phyloP scores from a whole-genome alignment of 2,797 vertebrate species.

The Oreonectes daqikongensis region DNA sequence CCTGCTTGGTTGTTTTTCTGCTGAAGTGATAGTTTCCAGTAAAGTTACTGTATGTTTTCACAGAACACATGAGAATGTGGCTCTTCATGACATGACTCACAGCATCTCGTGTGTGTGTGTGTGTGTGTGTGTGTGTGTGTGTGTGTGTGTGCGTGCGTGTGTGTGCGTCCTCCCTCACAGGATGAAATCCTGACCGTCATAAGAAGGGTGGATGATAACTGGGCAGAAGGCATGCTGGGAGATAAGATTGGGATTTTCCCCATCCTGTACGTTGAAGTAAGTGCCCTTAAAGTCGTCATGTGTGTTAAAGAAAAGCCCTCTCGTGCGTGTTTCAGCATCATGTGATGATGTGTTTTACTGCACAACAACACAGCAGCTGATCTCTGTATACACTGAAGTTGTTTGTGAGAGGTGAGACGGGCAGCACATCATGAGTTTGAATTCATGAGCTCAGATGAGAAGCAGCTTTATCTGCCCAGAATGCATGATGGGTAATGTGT shows the following conservation, averaged over 20 bases:
- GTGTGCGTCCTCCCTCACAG: constrained; percentile 66
- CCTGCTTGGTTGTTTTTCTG: too few species aligned
- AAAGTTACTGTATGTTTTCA: too few species aligned
- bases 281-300: constrained; percentile 36
- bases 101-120: too few species aligned
- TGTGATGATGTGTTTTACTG: background rate
- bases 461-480: background rate
- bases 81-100: too few species aligned
- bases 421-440: too few species aligned
- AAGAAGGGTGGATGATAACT: constrained; percentile 97
- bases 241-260: constrained; percentile 99
- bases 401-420: background rate
- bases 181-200: constrained; percentile 98
- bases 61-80: too few species aligned
- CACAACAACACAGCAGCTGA: constrained; percentile 18
- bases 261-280: constrained; percentile 97
- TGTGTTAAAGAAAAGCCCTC: background rate
- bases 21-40: too few species aligned
- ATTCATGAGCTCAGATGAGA: background rate
- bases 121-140: background rate
- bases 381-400: background rate
- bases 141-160: background rate
- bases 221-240: constrained; percentile 99
- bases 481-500: constrained; percentile 52
- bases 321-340: too few species aligned